A percentile compares a stretch with the other conserved stretches of the same genome.
Conservation (phyloP, 1,140 invertebrate genomes). For the Plodia interpunctella region DNA sequence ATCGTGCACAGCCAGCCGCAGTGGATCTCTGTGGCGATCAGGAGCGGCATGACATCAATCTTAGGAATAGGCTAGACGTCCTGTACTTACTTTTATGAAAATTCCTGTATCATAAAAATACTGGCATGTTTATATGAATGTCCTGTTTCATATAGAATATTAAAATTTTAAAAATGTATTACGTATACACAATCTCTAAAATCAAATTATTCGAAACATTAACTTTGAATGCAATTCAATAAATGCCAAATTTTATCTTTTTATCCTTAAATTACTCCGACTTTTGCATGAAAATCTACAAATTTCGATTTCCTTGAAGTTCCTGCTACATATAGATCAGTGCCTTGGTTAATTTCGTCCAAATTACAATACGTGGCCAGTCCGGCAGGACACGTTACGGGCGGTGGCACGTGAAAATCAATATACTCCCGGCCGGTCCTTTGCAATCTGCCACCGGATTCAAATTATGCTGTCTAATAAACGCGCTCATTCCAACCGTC, state of each 20-base stretch:
- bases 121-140: not conserved
- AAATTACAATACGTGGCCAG: slow-evolving; percentile 14
- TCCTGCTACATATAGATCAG: not conserved
- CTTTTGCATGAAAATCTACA: no score
- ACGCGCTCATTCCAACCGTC: not conserved
- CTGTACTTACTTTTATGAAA: slow-evolving; percentile 32
- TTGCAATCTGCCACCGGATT: slow-evolving; percentile 9
- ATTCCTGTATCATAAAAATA: slow-evolving; percentile 17
- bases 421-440: slow-evolving; percentile 19
- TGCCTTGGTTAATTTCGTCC: slow-evolving; percentile 15
- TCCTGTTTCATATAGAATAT: no score
- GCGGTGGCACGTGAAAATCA: slow-evolving; percentile 27
- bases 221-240: no score
- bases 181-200: no score
- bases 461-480: slow-evolving; percentile 11
- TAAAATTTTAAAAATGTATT: no score
- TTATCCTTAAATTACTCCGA: no score
- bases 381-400: slow-evolving; percentile 17
- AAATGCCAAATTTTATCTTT: no score
- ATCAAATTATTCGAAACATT: not conserved
- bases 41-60: slow-evolving; percentile 65
- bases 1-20: slow-evolving; percentile 71
- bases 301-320: no score
- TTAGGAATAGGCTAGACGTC: slow-evolving; percentile 53
- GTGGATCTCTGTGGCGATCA: slow-evolving; percentile 40